Base-by-base conservation (phyloP, 2,113 vertebrate genomes). In the Hymenochirus boettgeri region DNA sequence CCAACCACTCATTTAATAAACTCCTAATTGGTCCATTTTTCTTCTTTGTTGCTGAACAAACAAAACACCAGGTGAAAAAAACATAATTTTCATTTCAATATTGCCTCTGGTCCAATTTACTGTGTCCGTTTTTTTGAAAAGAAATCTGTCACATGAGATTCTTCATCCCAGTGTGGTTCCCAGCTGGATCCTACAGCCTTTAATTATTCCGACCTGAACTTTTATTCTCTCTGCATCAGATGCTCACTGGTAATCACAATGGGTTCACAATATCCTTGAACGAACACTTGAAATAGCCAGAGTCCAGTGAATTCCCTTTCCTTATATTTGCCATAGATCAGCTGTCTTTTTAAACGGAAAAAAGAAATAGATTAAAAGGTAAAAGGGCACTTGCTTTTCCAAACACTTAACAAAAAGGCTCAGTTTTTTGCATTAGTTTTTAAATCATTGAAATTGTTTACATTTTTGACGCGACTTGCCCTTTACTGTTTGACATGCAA, bases 21-120 rank as follows among this genome's bases (percentile, higher is more conserved):
- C 83, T 81, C 80, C 58, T 84, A 79, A 79, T 87, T 88, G 81
- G 84, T 77, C 80, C n/a, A n/a, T 78, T 78, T 84, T 85, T 82
- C 22, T 55, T 76, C 85, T 85, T 84, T 83, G 79, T 85, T 85
- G 84, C 85, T 89, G 82, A 86, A 82, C 84, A 89, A 86, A 91
- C 90, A 91, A 89, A n/a, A 90, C 85, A 59, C 81, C 92, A 95
- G 93, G 92, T 89, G n/a, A n/a, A n/a, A n/a, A n/a, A n/a, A 92
- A 94, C 96, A 96, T 95, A 91, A 96, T 99, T 95, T 93, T 91
- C 90, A 89, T 94, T 92, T 91, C 88, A 91, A 89, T 90, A 94
- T 95, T 94, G 91, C 93, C 92, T 96, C 96, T 92, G 95, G 92
- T 88, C 94, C 93, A 96, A 95, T 97, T 96, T 94, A 95, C 94